Conservation (phyloP, 2,797 vertebrate species). For the Enteromius thamalakanensis region DNA sequence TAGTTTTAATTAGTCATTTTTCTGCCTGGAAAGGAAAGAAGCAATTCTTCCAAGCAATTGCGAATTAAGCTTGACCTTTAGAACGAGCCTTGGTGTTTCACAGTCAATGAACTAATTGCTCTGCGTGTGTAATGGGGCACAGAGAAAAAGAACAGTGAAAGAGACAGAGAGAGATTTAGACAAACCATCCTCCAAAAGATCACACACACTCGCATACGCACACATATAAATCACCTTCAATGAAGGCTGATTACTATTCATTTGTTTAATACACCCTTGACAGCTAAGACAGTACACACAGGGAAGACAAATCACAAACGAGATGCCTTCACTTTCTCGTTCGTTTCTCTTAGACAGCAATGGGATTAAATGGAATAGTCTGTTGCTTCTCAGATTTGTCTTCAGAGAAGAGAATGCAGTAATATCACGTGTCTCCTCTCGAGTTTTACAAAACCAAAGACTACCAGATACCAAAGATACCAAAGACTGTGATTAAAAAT, state of each 20-base stretch:
- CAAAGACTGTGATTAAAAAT: neutral
- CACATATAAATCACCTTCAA: constrained; percentile 27
- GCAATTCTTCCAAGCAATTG: constrained; percentile 49
- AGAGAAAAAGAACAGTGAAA: constrained; percentile 6
- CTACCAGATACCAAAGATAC: neutral
- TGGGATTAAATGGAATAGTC: constrained; percentile 4
- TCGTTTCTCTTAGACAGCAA: constrained; percentile 1
- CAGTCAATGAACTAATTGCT: constrained; percentile 58
- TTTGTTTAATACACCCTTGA: constrained; percentile 3
- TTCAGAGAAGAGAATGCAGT: neutral
- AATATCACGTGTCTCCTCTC: neutral
- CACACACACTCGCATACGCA: neutral
- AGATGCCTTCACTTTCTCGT: neutral
- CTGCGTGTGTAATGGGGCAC: constrained; percentile 19
- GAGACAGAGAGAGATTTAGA: constrained; percentile 19
- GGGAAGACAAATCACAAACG: constrained; percentile 15
- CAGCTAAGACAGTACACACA: neutral
- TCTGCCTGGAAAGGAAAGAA: constrained; percentile 42
- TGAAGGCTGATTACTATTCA: constrained; percentile 19
- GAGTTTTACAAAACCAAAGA: neutral
- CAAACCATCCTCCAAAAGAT: neutral
- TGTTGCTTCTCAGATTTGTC: neutral
- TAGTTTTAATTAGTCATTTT: constrained; percentile 56
- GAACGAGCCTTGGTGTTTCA: constrained; percentile 49
- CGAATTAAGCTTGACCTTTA: constrained; percentile 61